Evolutionary conservation across 2,888 invertebrate genomes (phyloP).

Genomic region (Encarsia formosa): DNA sequence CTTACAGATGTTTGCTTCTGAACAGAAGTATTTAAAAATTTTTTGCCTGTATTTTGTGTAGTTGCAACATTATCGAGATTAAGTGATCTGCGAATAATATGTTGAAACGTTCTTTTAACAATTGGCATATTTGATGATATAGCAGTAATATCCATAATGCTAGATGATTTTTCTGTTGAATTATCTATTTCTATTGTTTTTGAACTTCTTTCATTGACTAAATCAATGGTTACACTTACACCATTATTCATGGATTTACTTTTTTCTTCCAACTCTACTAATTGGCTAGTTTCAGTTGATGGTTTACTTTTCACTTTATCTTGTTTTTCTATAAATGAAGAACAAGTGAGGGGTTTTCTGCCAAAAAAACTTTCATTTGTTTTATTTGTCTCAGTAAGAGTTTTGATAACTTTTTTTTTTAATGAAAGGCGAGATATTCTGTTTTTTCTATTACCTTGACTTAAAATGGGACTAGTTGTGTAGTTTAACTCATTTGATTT

Average conservation of each 20-base stretch:
- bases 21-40: too few species aligned
- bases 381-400: not conserved
- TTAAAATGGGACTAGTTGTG: constrained; percentile 28
- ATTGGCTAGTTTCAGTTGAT: not conserved
- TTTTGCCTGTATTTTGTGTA: too few species aligned
- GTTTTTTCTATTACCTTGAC: constrained; percentile 19
- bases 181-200: constrained; percentile 14
- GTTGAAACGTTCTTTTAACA: constrained; percentile 11
- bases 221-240: not conserved
- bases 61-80: constrained; percentile 7
- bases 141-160: constrained; percentile 27
- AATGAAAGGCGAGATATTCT: constrained; percentile 9
- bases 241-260: not conserved
- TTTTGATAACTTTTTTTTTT: constrained; percentile 9
- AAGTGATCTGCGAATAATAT: constrained; percentile 10
- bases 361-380: constrained; percentile 12
- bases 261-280: constrained; percentile 1
- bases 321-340: constrained; percentile 35
- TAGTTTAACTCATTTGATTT: constrained; percentile 6
- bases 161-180: not conserved
- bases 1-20: not conserved
- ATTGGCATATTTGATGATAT: constrained; percentile 13
- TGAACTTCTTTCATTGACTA: not conserved
- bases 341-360: constrained; percentile 35
- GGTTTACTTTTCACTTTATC: constrained; percentile 1